phyloP scores from a whole-genome alignment of 1,140 invertebrate genomes.

The Lucilia sericata region DNA sequence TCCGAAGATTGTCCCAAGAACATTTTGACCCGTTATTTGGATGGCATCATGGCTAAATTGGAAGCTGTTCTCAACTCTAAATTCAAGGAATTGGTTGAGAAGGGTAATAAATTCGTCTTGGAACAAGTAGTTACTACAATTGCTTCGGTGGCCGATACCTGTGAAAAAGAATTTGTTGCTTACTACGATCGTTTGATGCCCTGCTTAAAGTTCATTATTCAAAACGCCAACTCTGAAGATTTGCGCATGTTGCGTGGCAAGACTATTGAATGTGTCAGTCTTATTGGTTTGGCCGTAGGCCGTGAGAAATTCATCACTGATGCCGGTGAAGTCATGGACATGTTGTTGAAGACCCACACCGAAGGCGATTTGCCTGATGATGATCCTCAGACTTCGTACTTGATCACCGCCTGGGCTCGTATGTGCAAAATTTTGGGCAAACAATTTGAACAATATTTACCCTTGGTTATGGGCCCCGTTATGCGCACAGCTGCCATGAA shows the following conservation, averaged over 20 bases:
- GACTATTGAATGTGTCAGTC: slow-evolving; percentile 98
- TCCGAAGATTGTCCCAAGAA: slow-evolving; percentile 98
- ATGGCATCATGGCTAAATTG: slow-evolving; percentile 91
- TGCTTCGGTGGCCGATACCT: slow-evolving; percentile 98
- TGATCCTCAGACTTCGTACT: slow-evolving; percentile 97
- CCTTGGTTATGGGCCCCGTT: slow-evolving; percentile 97
- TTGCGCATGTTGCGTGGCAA: slow-evolving; percentile 92
- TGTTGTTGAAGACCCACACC: slow-evolving; percentile 91
- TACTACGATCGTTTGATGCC: slow-evolving; percentile 93
- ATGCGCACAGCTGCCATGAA: slow-evolving; percentile 95
- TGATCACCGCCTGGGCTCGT: slow-evolving; percentile 98
- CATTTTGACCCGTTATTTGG: slow-evolving; percentile 91
- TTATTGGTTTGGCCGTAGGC: slow-evolving; percentile 98
- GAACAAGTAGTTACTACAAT: slow-evolving; percentile 98
- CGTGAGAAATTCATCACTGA: slow-evolving; percentile 94
- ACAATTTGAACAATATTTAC: slow-evolving; percentile 96
- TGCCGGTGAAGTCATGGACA: slow-evolving; percentile 96
- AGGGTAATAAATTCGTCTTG: slow-evolving; percentile 94
- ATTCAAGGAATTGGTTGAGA: slow-evolving; percentile 93
- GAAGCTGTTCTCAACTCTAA: slow-evolving; percentile 92
- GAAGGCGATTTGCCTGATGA: slow-evolving; percentile 88
- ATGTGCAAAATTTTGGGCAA: slow-evolving; percentile 98
- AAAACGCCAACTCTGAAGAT: slow-evolving; percentile 90
- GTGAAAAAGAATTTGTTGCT: slow-evolving; percentile 95
- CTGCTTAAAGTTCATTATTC: slow-evolving; percentile 96